Evolutionary conservation across 2,113 vertebrate species (phyloP), one percentile per base, ranked within the genome.

Genomic region (Dromaius novaehollandiae): DNA sequence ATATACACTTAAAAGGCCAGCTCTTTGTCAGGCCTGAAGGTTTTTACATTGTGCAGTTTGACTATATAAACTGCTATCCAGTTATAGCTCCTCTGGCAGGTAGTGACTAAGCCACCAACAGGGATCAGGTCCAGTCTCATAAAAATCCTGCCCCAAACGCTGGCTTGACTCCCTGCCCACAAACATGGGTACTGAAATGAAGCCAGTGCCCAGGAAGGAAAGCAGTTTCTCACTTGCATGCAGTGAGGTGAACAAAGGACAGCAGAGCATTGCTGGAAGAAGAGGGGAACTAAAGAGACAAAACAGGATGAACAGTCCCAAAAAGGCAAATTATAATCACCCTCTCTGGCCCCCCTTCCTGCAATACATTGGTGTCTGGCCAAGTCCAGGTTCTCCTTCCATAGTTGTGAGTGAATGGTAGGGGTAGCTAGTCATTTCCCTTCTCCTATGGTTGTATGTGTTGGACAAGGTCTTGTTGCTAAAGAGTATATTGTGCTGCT

Each of bases 141-240:
- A 42, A 22, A 42, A 86, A 79, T n/a, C 70, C 65, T 18, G 15
- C 2, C 81, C 17, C 24, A 42, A 63, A 9, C 12, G 26, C 36
- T 2, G 1, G 6, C 56, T 68, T 14, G 3, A 32, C 9, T 68
- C 14, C 11, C 36, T 85, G 64, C 61, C 24, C 1, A 1, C 16
- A 90, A 24, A 77, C 8, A 5, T 0, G 1, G 26, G 16, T 36
- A 40, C 42, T 64, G 42, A 75, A 75, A 42, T 42, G 36, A 79
- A 34, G 6, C 26, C 11, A 9, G 48, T 24, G 20, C 44, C 50
- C 61, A 14, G 17, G 22, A 15, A 36, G 30, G 32, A 75, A 65
- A 73, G 36, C 55, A 73, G 13, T 28, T 83, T 81, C 40, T 63
- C 17, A 4, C 15, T 60, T 58, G 30, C 21, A 8, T 51, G 18